Evolutionary conservation across 2,888 invertebrate genomes (phyloP).

Genomic region (Cyrtodaria siliqua): DNA sequence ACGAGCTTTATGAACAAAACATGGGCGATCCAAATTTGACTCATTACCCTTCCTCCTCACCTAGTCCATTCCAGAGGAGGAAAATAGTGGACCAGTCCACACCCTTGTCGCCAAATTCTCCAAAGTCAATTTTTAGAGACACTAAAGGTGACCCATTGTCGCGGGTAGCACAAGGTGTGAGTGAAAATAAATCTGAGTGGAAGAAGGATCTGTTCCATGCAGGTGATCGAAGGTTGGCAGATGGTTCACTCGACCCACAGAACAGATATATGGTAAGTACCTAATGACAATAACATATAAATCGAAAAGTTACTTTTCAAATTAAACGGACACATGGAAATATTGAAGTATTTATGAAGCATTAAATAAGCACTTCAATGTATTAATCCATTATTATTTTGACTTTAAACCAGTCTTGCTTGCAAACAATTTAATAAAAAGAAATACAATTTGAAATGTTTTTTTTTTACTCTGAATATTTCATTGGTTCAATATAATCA

Average conservation of each 20-base stretch:
- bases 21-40: conserved; percentile 28
- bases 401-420: too few species aligned
- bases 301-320: too few species aligned
- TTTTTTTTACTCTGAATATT: too few species aligned
- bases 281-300: too few species aligned
- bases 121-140: conserved; percentile 1
- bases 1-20: conserved; percentile 62
- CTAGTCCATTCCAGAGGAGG: conserved; percentile 70
- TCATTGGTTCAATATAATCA: too few species aligned
- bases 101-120: conserved; percentile 60
- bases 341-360: too few species aligned
- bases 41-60: conserved; percentile 67
- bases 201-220: conserved; percentile 59
- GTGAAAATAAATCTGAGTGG: conserved; percentile 44
- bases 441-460: too few species aligned
- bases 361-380: too few species aligned
- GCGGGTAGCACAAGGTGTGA: conserved; percentile 15
- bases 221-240: conserved; percentile 29
- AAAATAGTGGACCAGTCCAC: conserved; percentile 77
- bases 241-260: conserved; percentile 44
- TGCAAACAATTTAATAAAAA: too few species aligned
- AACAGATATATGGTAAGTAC: conserved; percentile 62
- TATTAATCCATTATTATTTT: too few species aligned
- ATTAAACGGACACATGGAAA: too few species aligned
- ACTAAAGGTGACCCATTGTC: conserved; percentile 13